Percentiles rank a stretch among this genome's conserved stretches.
Evolutionary conservation across 2,888 invertebrate species (phyloP).

Genomic region (Ochropacha duplaris): DNA sequence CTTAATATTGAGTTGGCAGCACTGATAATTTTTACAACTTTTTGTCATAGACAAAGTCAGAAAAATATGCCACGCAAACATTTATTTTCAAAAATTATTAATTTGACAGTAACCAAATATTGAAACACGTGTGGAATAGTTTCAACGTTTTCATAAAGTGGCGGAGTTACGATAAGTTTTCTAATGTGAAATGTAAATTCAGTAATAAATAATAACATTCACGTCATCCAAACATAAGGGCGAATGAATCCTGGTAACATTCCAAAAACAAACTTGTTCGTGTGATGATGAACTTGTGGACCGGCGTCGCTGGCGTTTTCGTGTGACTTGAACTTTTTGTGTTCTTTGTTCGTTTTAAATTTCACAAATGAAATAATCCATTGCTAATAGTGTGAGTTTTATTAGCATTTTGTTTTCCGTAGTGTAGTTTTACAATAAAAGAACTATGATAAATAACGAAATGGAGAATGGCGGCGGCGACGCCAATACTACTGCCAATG

Average conservation of each 20-base stretch:
- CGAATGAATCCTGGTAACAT: constrained; percentile 71
- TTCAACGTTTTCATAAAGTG: constrained; percentile 15
- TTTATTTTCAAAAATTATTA: constrained; percentile 50
- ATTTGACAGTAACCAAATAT: constrained; percentile 53
- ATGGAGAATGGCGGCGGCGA: constrained; percentile 83
- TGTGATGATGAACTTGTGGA: constrained; percentile 79
- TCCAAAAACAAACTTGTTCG: constrained; percentile 72
- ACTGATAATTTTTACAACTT: background rate
- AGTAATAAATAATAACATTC: background rate
- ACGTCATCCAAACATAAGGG: constrained; percentile 34
- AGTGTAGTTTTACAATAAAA: constrained; percentile 73
- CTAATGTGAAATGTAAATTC: constrained; percentile 32
- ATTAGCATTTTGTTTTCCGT: constrained; percentile 71
- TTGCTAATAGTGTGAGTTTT: constrained; percentile 63
- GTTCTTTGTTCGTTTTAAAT: constrained; percentile 75
- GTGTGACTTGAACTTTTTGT: constrained; percentile 72
- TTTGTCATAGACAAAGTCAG: constrained; percentile 36
- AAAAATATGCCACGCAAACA: constrained; percentile 63
- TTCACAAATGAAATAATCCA: constrained; percentile 77
- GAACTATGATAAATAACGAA: constrained; percentile 76
- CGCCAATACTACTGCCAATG: constrained; percentile 68
- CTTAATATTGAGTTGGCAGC: background rate
- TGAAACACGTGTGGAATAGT: constrained; percentile 47
- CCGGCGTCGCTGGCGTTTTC: constrained; percentile 79
- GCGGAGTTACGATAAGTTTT: constrained; percentile 15